Evolutionary conservation across 2,888 invertebrate genomes (phyloP).

Genomic region (Ochropleura plecta): DNA sequence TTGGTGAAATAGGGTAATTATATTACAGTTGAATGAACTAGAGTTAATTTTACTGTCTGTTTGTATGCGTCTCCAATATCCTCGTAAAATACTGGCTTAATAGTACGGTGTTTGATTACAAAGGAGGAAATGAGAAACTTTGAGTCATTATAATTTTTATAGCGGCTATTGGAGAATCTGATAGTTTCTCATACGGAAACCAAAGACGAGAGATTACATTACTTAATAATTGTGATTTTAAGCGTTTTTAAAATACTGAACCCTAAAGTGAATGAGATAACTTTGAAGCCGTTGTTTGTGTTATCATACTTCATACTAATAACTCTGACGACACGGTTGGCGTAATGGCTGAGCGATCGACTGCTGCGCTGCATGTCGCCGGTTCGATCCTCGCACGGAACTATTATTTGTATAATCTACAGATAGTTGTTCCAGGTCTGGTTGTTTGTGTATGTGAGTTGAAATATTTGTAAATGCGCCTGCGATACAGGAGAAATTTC

Average conservation of each 20-base stretch:
- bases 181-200: constrained; percentile 9
- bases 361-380: too few relatives aligned
- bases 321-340: neutral
- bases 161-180: neutral
- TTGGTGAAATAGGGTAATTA: neutral
- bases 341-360: too few relatives aligned
- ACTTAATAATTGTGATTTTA: constrained; percentile 19
- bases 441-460: too few relatives aligned
- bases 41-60: neutral
- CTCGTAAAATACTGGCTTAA: constrained; percentile 33
- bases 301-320: neutral
- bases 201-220: neutral
- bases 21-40: constrained; percentile 6
- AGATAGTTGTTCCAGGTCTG: too few relatives aligned
- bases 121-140: constrained; percentile 25
- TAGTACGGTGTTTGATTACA: constrained; percentile 39
- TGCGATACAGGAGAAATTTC: too few relatives aligned
- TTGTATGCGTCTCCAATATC: constrained; percentile 1
- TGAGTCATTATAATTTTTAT: constrained; percentile 30
- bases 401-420: too few relatives aligned
- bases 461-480: too few relatives aligned
- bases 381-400: too few relatives aligned
- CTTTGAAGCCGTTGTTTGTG: neutral
- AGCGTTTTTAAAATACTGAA: neutral
- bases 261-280: too few relatives aligned